These are phyloP conservation scores for Pituophis catenifer DNA, from an alignment of 2,113 vertebrate genomes.

Conservation along the genomic window DNA sequence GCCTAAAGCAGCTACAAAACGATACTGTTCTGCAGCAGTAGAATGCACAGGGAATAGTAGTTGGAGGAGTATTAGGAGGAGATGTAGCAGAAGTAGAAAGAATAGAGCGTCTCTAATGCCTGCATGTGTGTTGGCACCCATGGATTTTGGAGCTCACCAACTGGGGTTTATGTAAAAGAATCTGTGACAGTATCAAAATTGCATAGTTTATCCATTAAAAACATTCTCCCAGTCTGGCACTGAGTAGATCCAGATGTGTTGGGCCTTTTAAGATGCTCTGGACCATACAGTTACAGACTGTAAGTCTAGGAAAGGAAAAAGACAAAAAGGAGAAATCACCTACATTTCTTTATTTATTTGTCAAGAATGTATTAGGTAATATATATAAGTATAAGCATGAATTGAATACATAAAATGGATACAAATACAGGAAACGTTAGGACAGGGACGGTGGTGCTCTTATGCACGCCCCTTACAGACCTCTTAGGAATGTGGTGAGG, in stretches of 20 bases:
- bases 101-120: not conserved
- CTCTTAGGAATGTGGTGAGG: too few species aligned
- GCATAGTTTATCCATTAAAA: not conserved
- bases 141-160: not conserved
- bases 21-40: not conserved
- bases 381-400: too few species aligned
- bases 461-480: too few species aligned
- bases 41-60: not conserved
- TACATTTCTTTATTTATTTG: not conserved
- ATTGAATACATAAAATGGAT: too few species aligned
- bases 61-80: not conserved
- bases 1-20: not conserved
- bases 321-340: not conserved
- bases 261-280: not conserved
- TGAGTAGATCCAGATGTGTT: not conserved
- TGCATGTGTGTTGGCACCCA: not conserved
- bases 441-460: too few species aligned
- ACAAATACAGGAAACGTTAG: too few species aligned
- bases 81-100: not conserved
- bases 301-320: not conserved
- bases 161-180: not conserved
- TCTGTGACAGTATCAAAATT: not conserved
- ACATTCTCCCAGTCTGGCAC: not conserved
- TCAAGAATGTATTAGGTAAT: too few species aligned
- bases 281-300: not conserved